These are phyloP conservation scores for Ancistrus triradiatus DNA, from an alignment of 2,113 vertebrate species.

Conservation along the genomic window DNA sequence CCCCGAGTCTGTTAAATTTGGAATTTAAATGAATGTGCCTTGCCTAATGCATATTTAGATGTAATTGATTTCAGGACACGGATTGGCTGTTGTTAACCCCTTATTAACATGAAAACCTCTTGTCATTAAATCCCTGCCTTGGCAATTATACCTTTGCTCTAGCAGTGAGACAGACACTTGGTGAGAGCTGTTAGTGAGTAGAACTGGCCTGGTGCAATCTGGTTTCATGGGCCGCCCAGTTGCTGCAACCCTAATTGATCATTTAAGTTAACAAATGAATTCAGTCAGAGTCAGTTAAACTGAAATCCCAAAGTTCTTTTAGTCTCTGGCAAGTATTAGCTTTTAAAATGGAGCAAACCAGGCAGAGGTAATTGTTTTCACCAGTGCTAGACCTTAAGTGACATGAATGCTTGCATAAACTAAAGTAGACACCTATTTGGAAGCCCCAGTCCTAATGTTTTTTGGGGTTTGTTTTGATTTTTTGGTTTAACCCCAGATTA, in stretches of 20 bases:
- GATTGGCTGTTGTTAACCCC: slow-evolving; percentile 32
- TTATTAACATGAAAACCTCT: slow-evolving; percentile 37
- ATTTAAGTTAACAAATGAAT: slow-evolving; percentile 26
- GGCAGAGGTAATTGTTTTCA: too few species aligned
- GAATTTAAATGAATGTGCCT: slow-evolving; percentile 25
- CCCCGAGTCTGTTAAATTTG: slow-evolving; percentile 11
- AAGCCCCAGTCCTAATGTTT: background rate
- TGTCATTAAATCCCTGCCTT: slow-evolving; percentile 43
- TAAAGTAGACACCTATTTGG: background rate
- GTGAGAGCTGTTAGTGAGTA: background rate
- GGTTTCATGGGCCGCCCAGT: slow-evolving; percentile 2
- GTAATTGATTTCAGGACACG: slow-evolving; percentile 34
- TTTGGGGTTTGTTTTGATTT: background rate
- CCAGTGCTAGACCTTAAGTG: too few species aligned
- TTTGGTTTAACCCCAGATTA: too few species aligned
- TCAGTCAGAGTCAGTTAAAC: slow-evolving; percentile 23
- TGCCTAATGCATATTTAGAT: slow-evolving; percentile 18
- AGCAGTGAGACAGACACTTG: too few species aligned
- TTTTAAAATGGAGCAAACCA: too few species aligned
- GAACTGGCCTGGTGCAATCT: slow-evolving; percentile 16
- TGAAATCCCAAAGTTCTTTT: background rate
- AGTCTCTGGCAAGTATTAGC: too few species aligned
- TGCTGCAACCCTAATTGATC: slow-evolving; percentile 23
- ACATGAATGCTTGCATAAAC: too few species aligned
- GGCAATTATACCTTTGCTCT: slow-evolving; percentile 43